A percentile compares a stretch with the other conserved stretches of the same genome.
Evolutionary conservation across 2,888 invertebrate species (phyloP).

Genomic region (Andrena dorsata): DNA sequence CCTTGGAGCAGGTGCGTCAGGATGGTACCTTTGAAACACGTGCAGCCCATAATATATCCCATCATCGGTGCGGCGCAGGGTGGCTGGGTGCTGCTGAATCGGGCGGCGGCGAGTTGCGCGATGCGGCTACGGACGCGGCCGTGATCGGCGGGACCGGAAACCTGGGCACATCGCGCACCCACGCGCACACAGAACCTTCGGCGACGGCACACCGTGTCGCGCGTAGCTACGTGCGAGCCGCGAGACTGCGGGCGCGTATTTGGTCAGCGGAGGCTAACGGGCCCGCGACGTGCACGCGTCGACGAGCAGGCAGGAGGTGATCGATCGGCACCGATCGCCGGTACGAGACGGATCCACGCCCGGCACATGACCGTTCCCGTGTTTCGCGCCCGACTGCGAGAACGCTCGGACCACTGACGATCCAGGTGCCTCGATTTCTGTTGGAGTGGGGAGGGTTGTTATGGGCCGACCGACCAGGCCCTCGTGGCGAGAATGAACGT

Average conservation of each 20-base stretch:
- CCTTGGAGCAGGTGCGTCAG: constrained; percentile 83
- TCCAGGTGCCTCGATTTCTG: constrained; percentile 24
- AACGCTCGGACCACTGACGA: constrained; percentile 15
- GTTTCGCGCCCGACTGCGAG: constrained; percentile 9
- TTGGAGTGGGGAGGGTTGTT: background rate
- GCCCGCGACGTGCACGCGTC: constrained; percentile 29
- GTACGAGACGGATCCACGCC: constrained; percentile 32
- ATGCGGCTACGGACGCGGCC: constrained; percentile 25
- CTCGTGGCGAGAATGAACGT: background rate
- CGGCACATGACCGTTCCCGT: constrained; percentile 23
- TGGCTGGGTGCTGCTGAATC: constrained; percentile 21
- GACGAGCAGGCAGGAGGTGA: constrained; percentile 13
- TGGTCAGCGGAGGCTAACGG: constrained; percentile 55
- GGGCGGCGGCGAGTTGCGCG: background rate
- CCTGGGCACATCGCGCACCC: constrained; percentile 73
- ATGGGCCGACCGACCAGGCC: constrained; percentile 5
- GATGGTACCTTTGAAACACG: constrained; percentile 93
- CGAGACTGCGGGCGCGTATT: constrained; percentile 45
- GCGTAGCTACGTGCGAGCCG: constrained; percentile 47
- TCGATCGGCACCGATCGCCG: constrained; percentile 41
- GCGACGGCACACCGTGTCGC: constrained; percentile 39
- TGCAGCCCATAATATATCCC: constrained; percentile 97
- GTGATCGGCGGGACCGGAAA: constrained; percentile 64
- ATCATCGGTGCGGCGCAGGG: constrained; percentile 88
- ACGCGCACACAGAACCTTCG: constrained; percentile 53